Conservation (phyloP, 2,797 vertebrate species). For the Echeneis naucrates region DNA sequence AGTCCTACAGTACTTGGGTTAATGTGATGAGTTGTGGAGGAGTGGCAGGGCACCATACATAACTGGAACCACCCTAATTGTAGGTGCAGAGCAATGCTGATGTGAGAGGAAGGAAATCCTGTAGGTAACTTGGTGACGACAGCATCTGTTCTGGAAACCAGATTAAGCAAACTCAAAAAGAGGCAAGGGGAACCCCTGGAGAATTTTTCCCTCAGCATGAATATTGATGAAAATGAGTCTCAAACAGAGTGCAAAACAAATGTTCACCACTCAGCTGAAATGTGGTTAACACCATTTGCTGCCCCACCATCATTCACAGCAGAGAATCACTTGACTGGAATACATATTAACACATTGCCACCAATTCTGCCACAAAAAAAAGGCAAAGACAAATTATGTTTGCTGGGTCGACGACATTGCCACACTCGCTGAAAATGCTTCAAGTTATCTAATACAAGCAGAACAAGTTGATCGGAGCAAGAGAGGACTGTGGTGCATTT, state of each 20-base stretch:
- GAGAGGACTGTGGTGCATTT: conserved; percentile 48
- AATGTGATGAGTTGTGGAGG: conserved; percentile 61
- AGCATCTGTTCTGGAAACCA: conserved; percentile 64
- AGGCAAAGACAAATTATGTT: conserved; percentile 34
- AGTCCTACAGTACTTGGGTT: conserved; percentile 44
- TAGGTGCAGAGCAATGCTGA: conserved; percentile 41
- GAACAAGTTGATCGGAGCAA: conserved; percentile 37
- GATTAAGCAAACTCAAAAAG: conserved; percentile 65
- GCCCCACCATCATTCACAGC: conserved; percentile 47
- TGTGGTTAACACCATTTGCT: conserved; percentile 41
- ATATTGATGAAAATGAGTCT: conserved; percentile 71
- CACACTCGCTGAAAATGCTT: conserved; percentile 21
- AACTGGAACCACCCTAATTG: conserved; percentile 48
- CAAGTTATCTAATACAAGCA: conserved; percentile 23
- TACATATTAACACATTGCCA: conserved; percentile 22
- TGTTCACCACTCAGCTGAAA: conserved; percentile 67
- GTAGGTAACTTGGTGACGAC: conserved; percentile 36
- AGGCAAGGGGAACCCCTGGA: conserved; percentile 53
- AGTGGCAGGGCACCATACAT: conserved; percentile 44
- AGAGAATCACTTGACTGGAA: conserved; percentile 60
- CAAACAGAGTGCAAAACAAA: conserved; percentile 67
- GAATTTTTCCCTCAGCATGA: conserved; percentile 61
- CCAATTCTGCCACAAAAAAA: conserved; percentile 30
- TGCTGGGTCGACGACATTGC: conserved; percentile 34
- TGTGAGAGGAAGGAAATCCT: conserved; percentile 32